These are phyloP conservation scores for Rhinolophus sinicus DNA, from an alignment of 2,113 vertebrate species.

Conservation along the genomic window DNA sequence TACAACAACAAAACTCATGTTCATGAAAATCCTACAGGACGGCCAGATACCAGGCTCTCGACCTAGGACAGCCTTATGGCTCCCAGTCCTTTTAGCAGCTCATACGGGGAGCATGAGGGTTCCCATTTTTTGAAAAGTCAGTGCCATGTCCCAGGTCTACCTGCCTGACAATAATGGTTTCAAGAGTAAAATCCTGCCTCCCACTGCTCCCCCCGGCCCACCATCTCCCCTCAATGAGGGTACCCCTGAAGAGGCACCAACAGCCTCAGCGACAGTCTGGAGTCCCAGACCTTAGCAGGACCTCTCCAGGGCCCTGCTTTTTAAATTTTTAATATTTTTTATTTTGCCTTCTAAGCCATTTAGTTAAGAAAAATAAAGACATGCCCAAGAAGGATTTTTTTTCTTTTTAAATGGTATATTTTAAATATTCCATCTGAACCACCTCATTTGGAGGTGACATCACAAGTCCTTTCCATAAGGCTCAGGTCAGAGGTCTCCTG, in stretches of 20 bases:
- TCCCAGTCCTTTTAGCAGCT: not conserved
- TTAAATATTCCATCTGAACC: not conserved
- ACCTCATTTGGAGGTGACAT: not conserved
- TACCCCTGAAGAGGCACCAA: not conserved
- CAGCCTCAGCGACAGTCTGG: not conserved
- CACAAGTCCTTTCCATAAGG: not conserved
- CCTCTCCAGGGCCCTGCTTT: not conserved
- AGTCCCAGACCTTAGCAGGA: not conserved
- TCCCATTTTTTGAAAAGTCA: not conserved
- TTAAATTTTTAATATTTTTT: not conserved
- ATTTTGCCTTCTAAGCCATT: not conserved
- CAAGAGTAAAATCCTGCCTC: not conserved
- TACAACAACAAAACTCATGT: not conserved
- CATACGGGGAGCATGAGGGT: not conserved
- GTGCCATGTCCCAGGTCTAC: not conserved
- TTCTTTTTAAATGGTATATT: not conserved
- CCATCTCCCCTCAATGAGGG: not conserved
- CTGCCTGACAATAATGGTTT: not conserved
- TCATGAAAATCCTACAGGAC: not conserved
- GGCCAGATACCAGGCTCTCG: not conserved
- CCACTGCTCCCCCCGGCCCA: not conserved
- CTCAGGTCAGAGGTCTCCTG: not conserved
- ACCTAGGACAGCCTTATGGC: not conserved
- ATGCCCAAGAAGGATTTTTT: not conserved
- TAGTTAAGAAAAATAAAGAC: constrained; percentile 14